Percentiles rank a stretch among this genome's conserved stretches.
phyloP scores from a whole-genome alignment of 2,113 vertebrate genomes.

The Vulpes ferrilata region DNA sequence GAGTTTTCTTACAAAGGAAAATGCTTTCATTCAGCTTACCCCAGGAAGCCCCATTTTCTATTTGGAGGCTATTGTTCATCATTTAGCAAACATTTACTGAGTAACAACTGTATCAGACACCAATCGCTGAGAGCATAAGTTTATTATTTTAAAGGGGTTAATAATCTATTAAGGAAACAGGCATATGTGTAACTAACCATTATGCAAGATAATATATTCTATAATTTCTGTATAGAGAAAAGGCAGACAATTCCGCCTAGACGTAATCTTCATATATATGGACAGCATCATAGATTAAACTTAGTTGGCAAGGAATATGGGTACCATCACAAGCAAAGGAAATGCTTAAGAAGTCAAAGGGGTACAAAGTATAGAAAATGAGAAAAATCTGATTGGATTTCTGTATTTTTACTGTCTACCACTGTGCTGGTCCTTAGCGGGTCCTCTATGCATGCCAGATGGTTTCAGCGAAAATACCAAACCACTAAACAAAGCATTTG shows the following conservation, averaged over 20 bases:
- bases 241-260: not conserved
- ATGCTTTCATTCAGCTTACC: not conserved
- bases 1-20: constrained; percentile 9
- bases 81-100: constrained; percentile 52
- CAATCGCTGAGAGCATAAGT: not conserved
- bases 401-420: not conserved
- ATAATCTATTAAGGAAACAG: constrained; percentile 2
- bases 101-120: not conserved
- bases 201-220: constrained; percentile 1
- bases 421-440: not conserved
- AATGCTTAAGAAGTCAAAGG: not conserved
- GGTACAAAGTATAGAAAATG: not conserved
- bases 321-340: not conserved
- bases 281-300: not conserved
- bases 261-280: not conserved
- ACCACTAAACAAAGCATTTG: not conserved
- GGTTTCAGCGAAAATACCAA: not conserved
- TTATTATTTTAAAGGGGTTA: constrained; percentile 18
- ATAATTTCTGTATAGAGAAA: not conserved
- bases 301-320: not conserved
- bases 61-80: constrained; percentile 28
- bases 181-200: not conserved
- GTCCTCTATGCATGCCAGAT: not conserved
- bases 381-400: not conserved
- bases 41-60: not conserved